phyloP scores from a whole-genome alignment of 2,113 vertebrate species.

The Zootoca vivipara region DNA sequence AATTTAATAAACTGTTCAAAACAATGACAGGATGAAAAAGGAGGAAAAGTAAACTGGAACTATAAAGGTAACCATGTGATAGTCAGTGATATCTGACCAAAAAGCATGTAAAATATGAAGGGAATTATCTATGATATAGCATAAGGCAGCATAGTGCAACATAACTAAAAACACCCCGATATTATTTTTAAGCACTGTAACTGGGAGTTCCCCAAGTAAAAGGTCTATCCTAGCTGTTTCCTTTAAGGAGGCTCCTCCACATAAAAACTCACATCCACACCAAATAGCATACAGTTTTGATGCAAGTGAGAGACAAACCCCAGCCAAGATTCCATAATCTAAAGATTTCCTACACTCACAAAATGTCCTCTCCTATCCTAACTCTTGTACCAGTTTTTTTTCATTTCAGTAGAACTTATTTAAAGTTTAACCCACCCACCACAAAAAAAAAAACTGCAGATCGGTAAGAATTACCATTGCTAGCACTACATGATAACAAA shows the following conservation, averaged over 20 bases:
- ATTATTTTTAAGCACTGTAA: not conserved
- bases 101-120: not conserved
- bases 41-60: constrained; percentile 81
- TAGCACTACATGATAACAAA: not conserved
- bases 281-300: not conserved
- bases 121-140: not conserved
- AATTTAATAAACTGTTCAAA: constrained; percentile 95
- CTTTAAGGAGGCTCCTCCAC: not conserved
- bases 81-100: constrained; percentile 43
- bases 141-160: not conserved
- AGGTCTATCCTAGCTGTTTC: not conserved
- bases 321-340: not conserved
- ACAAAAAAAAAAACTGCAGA: not conserved
- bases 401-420: not conserved
- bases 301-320: not conserved
- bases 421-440: not conserved
- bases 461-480: not conserved
- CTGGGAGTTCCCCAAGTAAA: not conserved
- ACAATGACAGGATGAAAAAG: constrained; percentile 83
- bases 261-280: not conserved
- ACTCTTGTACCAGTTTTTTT: not conserved
- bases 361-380: not conserved
- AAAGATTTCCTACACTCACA: not conserved
- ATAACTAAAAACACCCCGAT: not conserved
- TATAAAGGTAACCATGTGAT: constrained; percentile 77